Evolutionary conservation across 2,113 vertebrate genomes (phyloP).

Genomic region (Brienomyrus longianalis): DNA sequence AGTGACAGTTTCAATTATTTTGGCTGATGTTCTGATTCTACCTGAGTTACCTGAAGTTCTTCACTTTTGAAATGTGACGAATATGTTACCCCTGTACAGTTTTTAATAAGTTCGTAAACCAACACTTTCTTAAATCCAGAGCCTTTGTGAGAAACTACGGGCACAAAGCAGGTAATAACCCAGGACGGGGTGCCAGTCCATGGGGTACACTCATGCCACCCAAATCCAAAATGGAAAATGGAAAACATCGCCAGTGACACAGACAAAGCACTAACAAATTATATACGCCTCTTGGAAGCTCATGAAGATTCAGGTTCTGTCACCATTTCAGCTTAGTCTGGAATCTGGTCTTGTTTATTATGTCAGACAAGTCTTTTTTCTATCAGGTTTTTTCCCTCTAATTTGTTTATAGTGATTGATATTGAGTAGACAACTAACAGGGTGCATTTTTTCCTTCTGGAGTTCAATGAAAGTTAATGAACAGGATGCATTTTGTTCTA

Average conservation of each 20-base stretch:
- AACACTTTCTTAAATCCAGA: background rate
- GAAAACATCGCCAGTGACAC: background rate
- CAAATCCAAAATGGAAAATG: background rate
- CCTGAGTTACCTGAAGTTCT: background rate
- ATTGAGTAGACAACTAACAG: too few species aligned
- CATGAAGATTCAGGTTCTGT: background rate
- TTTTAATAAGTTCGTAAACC: background rate
- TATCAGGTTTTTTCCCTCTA: background rate
- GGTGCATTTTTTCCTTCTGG: too few species aligned
- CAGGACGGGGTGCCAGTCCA: background rate
- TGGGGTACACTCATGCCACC: background rate
- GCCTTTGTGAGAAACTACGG: background rate
- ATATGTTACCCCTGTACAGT: background rate
- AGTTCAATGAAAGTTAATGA: background rate
- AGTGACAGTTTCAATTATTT: background rate
- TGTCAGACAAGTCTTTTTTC: background rate
- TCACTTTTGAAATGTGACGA: background rate
- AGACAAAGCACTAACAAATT: background rate
- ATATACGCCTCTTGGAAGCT: background rate
- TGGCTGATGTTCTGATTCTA: background rate
- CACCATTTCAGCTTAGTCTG: background rate
- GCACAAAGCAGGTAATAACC: background rate
- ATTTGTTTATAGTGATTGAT: too few species aligned
- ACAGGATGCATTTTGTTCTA: background rate
- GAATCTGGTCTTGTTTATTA: background rate